Evolutionary conservation across 1,140 invertebrate species (phyloP).

Genomic region (Ceratina australensis): DNA sequence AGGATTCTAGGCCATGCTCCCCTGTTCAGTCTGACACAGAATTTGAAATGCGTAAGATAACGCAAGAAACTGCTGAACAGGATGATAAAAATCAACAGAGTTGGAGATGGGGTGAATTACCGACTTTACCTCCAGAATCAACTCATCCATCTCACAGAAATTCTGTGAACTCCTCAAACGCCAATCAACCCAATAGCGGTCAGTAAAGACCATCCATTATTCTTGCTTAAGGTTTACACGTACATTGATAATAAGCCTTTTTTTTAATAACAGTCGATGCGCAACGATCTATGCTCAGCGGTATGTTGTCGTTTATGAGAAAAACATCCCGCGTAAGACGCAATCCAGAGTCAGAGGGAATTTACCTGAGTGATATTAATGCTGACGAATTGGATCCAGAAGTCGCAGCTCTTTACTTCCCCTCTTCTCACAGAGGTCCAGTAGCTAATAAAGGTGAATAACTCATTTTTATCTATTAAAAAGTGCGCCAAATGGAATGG

Average conservation of each 20-base stretch:
- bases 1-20: slow-evolving; percentile 86
- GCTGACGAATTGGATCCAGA: slow-evolving; percentile 94
- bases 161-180: slow-evolving; percentile 64
- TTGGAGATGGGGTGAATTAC: slow-evolving; percentile 99
- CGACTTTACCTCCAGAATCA: slow-evolving; percentile 79
- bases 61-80: slow-evolving; percentile 79
- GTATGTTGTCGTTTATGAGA: slow-evolving; percentile 96
- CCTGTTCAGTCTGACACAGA: slow-evolving; percentile 97
- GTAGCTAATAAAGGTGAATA: slow-evolving; percentile 68
- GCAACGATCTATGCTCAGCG: slow-evolving; percentile 90
- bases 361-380: slow-evolving; percentile 96
- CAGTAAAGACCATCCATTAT: slow-evolving; percentile 45
- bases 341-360: slow-evolving; percentile 87
- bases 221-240: not conserved
- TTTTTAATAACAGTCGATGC: slow-evolving; percentile 78
- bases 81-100: slow-evolving; percentile 83
- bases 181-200: slow-evolving; percentile 69
- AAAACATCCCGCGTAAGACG: slow-evolving; percentile 85
- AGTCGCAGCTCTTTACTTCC: slow-evolving; percentile 93
- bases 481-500: too few species aligned
- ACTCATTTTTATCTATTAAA: not conserved
- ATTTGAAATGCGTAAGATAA: slow-evolving; percentile 88
- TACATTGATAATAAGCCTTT: slow-evolving; percentile 61
- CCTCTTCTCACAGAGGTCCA: slow-evolving; percentile 78
- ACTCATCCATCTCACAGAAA: slow-evolving; percentile 66